Conservation (phyloP, 2,888 invertebrate genomes). For the Gandaritis pyraliata region DNA sequence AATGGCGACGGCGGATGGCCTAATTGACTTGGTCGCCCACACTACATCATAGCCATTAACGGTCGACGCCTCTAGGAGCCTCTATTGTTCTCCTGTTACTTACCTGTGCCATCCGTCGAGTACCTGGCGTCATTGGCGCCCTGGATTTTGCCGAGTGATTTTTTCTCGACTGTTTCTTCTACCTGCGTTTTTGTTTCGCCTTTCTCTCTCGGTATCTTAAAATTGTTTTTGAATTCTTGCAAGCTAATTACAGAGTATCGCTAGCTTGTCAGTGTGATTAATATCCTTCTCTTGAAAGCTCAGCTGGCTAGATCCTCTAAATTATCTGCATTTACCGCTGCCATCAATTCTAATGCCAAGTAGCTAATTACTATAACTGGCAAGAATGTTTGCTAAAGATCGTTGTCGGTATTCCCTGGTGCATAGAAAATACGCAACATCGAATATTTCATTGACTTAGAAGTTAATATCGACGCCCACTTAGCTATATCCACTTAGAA, state of each 20-base stretch:
- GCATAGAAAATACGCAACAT: conserved; percentile 12
- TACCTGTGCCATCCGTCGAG: conserved; percentile 62
- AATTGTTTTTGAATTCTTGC: conserved; percentile 57
- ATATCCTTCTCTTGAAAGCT: conserved; percentile 60
- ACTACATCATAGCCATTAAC: conserved; percentile 78
- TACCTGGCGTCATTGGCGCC: conserved; percentile 21
- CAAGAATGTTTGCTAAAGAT: conserved; percentile 20
- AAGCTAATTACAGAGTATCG: conserved; percentile 66
- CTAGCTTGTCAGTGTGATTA: conserved; percentile 69
- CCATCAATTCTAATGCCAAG: conserved; percentile 53
- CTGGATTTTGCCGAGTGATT: conserved; percentile 61
- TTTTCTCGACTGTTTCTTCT: conserved; percentile 47
- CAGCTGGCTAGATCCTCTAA: conserved; percentile 55
- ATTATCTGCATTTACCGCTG: conserved; percentile 59
- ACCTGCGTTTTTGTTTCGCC: conserved; percentile 62
- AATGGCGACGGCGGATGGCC: conserved; percentile 82
- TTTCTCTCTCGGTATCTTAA: conserved; percentile 55
- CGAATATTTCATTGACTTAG: conserved; percentile 3
- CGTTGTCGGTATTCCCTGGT: conserved; percentile 15
- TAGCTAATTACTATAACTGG: conserved; percentile 45
- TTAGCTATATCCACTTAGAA: not conserved
- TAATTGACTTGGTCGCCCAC: conserved; percentile 84
- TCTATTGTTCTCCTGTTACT: conserved; percentile 76
- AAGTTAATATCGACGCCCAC: not conserved
- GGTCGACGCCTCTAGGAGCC: conserved; percentile 72